Conservation (phyloP, 2,888 invertebrate genomes). For the Hirtodrosophila histrioides region DNA sequence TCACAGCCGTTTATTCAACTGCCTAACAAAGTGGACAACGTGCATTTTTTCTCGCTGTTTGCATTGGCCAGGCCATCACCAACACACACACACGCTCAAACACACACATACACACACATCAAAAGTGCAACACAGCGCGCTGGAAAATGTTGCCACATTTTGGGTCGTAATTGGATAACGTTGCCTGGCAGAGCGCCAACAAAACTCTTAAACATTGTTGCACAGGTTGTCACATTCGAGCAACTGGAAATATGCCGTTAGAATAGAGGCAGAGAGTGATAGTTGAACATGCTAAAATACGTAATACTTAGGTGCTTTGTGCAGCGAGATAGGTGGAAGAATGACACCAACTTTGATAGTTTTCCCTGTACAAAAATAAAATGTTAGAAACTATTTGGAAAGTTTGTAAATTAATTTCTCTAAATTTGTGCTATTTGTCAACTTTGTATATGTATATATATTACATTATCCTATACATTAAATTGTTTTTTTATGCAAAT, state of each 20-base stretch:
- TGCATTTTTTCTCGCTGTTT: constrained; percentile 42
- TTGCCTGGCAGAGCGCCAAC: constrained; percentile 40
- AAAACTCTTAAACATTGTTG: constrained; percentile 46
- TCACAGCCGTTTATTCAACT: constrained; percentile 55
- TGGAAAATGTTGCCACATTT: constrained; percentile 53
- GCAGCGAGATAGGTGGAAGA: too few relatives aligned
- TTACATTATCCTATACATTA: too few relatives aligned
- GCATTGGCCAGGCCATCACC: constrained; percentile 50
- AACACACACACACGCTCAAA: constrained; percentile 11
- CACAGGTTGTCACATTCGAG: constrained; percentile 35
- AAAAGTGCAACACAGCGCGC: constrained; percentile 23
- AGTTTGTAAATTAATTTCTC: too few relatives aligned
- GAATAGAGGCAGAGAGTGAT: neutral
- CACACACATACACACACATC: constrained; percentile 3
- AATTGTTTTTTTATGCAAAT: too few relatives aligned
- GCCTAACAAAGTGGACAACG: constrained; percentile 59
- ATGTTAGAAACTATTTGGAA: too few relatives aligned
- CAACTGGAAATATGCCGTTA: constrained; percentile 11
- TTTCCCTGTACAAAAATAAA: too few relatives aligned
- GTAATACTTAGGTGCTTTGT: too few relatives aligned
- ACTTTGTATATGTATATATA: too few relatives aligned
- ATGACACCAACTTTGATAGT: too few relatives aligned
- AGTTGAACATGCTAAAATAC: too few relatives aligned
- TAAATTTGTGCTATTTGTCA: too few relatives aligned
- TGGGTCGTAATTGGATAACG: constrained; percentile 50